Evolutionary conservation across 2,113 vertebrate species (phyloP).

Genomic region (Ictidomys tridecemlineatus): DNA sequence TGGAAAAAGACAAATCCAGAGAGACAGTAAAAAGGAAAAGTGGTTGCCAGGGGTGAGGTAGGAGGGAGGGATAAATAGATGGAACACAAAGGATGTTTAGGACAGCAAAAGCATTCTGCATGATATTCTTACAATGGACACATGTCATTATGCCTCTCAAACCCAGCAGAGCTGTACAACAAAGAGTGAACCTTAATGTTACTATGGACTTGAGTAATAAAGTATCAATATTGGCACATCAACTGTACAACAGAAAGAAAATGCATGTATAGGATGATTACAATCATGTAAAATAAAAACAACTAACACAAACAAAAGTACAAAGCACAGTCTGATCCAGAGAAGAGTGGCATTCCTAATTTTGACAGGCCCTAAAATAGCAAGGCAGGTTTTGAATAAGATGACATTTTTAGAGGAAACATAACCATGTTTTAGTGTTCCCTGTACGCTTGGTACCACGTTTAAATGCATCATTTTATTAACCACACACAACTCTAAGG

Average conservation of each 20-base stretch:
- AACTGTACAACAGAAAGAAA: background rate
- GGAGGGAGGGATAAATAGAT: background rate
- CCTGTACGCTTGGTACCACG: accelerated
- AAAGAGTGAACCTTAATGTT: background rate
- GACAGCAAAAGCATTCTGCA: background rate
- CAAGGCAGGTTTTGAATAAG: background rate
- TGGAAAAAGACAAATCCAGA: background rate
- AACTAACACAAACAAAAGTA: background rate
- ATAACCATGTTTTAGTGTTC: background rate
- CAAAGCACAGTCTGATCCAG: background rate
- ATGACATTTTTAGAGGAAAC: background rate
- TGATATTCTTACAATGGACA: accelerated
- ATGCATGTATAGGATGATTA: too few relatives aligned
- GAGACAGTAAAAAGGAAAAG: background rate
- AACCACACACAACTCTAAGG: background rate
- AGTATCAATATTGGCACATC: background rate
- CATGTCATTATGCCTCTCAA: background rate
- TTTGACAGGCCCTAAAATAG: background rate
- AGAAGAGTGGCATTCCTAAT: background rate
- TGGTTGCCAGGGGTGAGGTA: background rate
- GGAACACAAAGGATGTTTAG: too few relatives aligned
- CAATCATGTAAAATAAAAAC: background rate
- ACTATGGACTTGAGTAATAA: background rate
- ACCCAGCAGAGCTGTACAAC: background rate
- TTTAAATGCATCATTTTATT: background rate